phyloP scores from a whole-genome alignment of 1,140 invertebrate species.

The Saccostrea echinata region DNA sequence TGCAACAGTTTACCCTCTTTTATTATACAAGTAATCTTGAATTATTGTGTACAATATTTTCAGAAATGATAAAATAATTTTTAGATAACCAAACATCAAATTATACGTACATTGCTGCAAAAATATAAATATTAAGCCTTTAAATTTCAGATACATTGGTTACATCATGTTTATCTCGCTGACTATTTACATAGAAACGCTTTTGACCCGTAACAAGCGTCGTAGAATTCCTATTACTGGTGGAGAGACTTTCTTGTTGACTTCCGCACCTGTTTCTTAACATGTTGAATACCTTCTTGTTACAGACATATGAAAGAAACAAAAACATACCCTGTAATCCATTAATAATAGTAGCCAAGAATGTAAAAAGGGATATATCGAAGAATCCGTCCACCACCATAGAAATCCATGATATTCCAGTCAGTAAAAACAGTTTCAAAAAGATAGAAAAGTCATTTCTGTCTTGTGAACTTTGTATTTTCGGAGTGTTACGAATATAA shows the following conservation, averaged over 20 bases:
- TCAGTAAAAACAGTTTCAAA: constrained; percentile 18
- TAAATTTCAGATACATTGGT: too few species aligned
- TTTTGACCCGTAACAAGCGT: too few species aligned
- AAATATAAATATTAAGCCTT: too few species aligned
- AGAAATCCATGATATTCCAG: neutral
- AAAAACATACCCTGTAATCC: constrained; percentile 8
- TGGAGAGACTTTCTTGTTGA: neutral
- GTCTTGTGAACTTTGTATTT: neutral
- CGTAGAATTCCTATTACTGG: neutral
- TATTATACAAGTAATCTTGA: too few species aligned
- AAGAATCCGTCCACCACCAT: constrained; percentile 16
- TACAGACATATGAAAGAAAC: constrained; percentile 8
- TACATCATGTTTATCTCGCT: too few species aligned
- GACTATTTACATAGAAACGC: too few species aligned
- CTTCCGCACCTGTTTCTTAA: neutral
- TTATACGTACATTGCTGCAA: too few species aligned
- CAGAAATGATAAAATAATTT: too few species aligned
- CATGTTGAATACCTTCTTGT: constrained; percentile 10
- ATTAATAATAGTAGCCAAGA: neutral
- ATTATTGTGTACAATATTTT: too few species aligned
- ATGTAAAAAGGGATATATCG: neutral
- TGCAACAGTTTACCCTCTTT: too few species aligned
- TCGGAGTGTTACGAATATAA: neutral
- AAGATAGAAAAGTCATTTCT: constrained; percentile 1
- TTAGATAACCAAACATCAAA: too few species aligned